Conservation (phyloP, 2,113 vertebrate species). For the Podilymbus podiceps region DNA sequence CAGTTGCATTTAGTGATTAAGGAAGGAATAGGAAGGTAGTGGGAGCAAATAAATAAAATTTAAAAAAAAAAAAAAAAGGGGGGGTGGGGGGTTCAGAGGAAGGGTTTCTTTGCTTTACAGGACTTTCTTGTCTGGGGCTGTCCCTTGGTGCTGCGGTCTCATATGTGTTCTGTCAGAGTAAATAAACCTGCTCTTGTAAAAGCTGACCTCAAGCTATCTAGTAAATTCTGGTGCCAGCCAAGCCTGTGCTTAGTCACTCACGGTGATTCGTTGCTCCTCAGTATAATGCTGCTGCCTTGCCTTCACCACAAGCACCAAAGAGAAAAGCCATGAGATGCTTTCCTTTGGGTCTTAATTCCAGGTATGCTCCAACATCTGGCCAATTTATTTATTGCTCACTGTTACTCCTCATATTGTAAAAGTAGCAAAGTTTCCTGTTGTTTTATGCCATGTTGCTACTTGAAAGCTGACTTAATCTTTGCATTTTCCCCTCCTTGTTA, state of each 20-base stretch:
- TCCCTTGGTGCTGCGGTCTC: background rate
- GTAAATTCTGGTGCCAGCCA: background rate
- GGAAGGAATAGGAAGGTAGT: background rate
- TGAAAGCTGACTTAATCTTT: background rate
- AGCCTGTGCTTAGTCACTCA: rapidly evolving
- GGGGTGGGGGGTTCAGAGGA: no score
- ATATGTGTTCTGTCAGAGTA: background rate
- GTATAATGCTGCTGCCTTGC: background rate
- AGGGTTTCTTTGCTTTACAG: background rate
- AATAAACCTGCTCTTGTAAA: background rate
- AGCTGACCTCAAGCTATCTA: background rate
- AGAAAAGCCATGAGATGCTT: background rate
- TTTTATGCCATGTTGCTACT: background rate
- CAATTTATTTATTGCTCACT: background rate
- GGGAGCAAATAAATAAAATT: background rate
- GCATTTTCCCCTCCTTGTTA: background rate
- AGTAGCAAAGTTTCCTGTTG: background rate
- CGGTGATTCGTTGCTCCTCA: rapidly evolving
- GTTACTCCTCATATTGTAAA: background rate
- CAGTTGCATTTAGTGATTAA: background rate
- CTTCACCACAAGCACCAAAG: background rate
- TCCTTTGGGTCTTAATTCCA: background rate
- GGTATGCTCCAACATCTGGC: background rate
- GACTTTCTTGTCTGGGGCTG: background rate
- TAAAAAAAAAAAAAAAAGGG: background rate